Evolutionary conservation across 2,797 vertebrate genomes (phyloP), one percentile per base, ranked within the genome.

Genomic region (Anguilla megastoma): DNA sequence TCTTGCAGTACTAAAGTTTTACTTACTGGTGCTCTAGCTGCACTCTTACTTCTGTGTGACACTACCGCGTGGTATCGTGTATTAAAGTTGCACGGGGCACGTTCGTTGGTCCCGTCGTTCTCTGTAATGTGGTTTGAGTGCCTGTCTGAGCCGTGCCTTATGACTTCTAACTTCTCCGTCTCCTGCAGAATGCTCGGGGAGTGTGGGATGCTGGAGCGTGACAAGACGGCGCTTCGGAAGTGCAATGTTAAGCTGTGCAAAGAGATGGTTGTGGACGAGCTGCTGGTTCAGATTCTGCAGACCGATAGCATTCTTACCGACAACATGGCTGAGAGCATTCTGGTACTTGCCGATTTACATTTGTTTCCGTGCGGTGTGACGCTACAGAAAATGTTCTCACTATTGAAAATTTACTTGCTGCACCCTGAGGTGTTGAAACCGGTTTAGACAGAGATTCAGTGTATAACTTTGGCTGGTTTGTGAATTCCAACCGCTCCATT

Each of bases 201-300:
- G 58, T 96, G 94, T 48, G 95, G 96, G 36, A 96, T 96, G 96
- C 87, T 90, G 89, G 88, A 95, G 30, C 90, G 88, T 71, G 94
- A 97, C 89, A 92, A 58, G 48, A 76, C 41, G 76, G 88, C 94
- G 83, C 92, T 96, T 0, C 87, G 48, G 89, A 96, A 84, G 74
- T 87, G 89, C 52, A 95, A 94, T 0, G 89, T 91, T 2, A 50
- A 79, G 0, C 93, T 97, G 58, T 92, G 93, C 89, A 95, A 92
- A 89, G 91, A 97, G 56, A 92, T 97, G 92, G 95, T 96, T 91
- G 95, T 96, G 91, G 96, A 97, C 16, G 96, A 95, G 90, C 86
- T 95, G 85, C 92, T 97, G 88, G 83, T 96, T 82, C 95, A 96
- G 92, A 90, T 36, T 21, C 91, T 97, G 41, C 94, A 93, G 85